Base-by-base conservation (phyloP, 2,888 invertebrate species). In the Euphydryas editha region DNA sequence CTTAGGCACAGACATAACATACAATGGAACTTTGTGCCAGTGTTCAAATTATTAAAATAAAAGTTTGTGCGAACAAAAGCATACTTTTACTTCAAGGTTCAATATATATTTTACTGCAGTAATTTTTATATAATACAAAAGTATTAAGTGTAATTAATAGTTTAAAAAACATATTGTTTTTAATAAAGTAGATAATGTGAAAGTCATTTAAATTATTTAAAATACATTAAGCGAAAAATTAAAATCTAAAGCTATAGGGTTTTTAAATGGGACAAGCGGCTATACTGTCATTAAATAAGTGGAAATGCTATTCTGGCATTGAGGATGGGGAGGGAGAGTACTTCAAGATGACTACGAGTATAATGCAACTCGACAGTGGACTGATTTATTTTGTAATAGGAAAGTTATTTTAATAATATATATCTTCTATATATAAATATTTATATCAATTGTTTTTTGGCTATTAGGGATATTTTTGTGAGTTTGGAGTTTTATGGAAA, bases 261-360 rank as follows among this genome's bases (percentile, higher is more conserved):
- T 20, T 39, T 39, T 57, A 42, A 42, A 42, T 51, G 51, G 51
- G n/a, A 51, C 51, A 51, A 30, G 24, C 51, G n/a, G 24, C 24
- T 51, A 51, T 51, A 51, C 24, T 51, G 51, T 51, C 24, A 51
- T 51, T 51, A 24, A 51, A 24, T 7, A 8, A 51, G 51, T 51
- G 24, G 24, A 51, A 51, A 24, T 13, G 47, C 20, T 20, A 20
- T 47, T 11, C 47, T 47, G 47, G 47, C 47, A 47, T 47, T 21
- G 20, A 18, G 47, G 47, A 47, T 20, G 20, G 47, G 51, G 21
- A 21, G 20, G 15, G 21, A 24, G 51, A n/a, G 24, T 24, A 51
- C 51, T 8, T 15, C 24, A 8, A 18, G 20, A 51, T 51, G 51
- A 24, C 21, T 51, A 30, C n/a, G 51, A 51, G 24, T 51, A n/a